Conservation (phyloP, 2,113 vertebrate genomes). For the Leptodactylus fuscus region DNA sequence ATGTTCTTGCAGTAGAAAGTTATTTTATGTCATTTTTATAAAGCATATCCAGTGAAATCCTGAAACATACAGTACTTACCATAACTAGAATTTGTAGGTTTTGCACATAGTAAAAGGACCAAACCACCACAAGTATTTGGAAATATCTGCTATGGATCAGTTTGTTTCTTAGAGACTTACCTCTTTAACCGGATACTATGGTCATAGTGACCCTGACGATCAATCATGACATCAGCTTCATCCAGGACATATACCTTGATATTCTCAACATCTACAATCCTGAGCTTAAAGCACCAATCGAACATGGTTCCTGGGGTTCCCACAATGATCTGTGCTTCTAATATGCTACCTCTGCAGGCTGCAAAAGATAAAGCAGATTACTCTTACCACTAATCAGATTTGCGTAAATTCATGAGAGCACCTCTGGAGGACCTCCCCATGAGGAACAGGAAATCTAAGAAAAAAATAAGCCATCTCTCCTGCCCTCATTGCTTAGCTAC, state of each 20-base stretch:
- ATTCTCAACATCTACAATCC: constrained; percentile 65
- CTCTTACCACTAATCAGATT: too few relatives aligned
- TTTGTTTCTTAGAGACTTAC: constrained; percentile 53
- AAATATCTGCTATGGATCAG: not conserved
- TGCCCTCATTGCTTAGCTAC: too few relatives aligned
- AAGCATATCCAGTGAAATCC: too few relatives aligned
- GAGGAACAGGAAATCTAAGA: too few relatives aligned
- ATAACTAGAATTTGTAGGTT: too few relatives aligned
- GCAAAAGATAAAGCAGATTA: not conserved
- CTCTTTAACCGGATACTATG: constrained; percentile 78
- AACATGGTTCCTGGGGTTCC: constrained; percentile 75
- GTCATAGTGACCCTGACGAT: constrained; percentile 71
- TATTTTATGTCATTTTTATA: too few relatives aligned
- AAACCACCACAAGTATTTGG: not conserved
- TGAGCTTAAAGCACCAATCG: constrained; percentile 79
- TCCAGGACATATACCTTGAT: constrained; percentile 76
- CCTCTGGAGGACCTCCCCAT: too few relatives aligned
- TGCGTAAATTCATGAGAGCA: too few relatives aligned
- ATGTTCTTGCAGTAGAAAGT: too few relatives aligned
- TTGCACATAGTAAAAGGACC: not conserved
- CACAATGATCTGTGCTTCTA: constrained; percentile 75
- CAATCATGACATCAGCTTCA: constrained; percentile 79
- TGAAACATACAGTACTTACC: too few relatives aligned
- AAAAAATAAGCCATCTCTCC: too few relatives aligned
- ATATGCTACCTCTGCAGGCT: constrained; percentile 63